Conservation (phyloP, 2,113 vertebrate genomes). For the Lasiurus borealis region DNA sequence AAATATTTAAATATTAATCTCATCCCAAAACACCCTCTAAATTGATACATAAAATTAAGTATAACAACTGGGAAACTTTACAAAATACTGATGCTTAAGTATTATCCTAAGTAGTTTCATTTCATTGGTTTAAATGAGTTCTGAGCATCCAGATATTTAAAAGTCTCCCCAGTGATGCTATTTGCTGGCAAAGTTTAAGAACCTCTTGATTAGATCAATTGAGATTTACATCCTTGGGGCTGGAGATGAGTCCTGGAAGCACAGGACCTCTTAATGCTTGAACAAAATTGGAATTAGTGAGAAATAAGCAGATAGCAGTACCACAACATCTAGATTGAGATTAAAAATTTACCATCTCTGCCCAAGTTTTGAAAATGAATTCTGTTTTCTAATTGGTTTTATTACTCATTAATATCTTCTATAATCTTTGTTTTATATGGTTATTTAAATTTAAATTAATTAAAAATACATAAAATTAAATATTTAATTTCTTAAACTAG, state of each 20-base stretch:
- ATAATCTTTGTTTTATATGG: neutral
- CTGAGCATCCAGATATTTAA: neutral
- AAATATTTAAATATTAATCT: slow-evolving; percentile 9
- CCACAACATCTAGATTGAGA: neutral
- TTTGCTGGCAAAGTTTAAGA: neutral
- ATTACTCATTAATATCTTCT: neutral
- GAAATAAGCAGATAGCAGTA: neutral
- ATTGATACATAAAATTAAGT: neutral
- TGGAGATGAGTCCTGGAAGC: neutral
- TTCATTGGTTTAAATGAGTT: neutral
- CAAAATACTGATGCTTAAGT: neutral
- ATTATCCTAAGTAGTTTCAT: neutral
- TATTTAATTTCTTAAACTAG: neutral
- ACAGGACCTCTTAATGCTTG: neutral
- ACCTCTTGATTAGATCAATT: neutral
- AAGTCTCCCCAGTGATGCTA: neutral
- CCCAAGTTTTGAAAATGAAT: neutral
- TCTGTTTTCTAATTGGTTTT: neutral
- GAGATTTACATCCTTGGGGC: neutral
- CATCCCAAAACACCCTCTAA: neutral
- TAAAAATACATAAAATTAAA: slow-evolving; percentile 3
- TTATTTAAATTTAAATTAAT: neutral
- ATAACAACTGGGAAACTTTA: neutral
- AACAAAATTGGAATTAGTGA: neutral
- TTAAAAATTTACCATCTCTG: neutral